A percentile compares a stretch with the other conserved stretches of the same genome.
These are phyloP conservation scores for Ischnura elegans DNA, from an alignment of 2,888 invertebrate species.

Conservation along the genomic window DNA sequence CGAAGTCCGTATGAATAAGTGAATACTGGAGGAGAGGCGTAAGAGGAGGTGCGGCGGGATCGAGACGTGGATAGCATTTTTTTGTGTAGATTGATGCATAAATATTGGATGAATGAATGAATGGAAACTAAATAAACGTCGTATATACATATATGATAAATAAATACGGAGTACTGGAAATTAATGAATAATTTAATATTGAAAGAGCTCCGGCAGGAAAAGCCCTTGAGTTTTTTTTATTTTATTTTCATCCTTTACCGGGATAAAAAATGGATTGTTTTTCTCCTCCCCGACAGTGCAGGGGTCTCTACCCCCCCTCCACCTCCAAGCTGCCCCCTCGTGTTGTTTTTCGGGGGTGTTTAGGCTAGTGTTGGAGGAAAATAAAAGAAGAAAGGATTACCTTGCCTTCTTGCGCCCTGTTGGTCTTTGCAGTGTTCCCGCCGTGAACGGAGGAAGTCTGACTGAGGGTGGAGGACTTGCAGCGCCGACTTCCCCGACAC, in stretches of 20 bases:
- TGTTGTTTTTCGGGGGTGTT: background rate
- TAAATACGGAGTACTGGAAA: constrained; percentile 64
- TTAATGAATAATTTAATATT: constrained; percentile 67
- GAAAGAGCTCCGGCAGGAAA: constrained; percentile 53
- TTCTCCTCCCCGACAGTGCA: background rate
- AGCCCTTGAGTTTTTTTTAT: constrained; percentile 42
- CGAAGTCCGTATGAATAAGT: constrained; percentile 62
- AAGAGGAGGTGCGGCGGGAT: background rate
- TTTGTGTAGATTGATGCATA: constrained; percentile 65
- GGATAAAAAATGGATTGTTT: constrained; percentile 39
- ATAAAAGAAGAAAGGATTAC: background rate
- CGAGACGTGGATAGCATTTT: constrained; percentile 10
- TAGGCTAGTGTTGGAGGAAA: background rate
- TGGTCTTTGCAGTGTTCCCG: constrained; percentile 19
- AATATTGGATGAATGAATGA: constrained; percentile 62
- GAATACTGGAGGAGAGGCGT: background rate
- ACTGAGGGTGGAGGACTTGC: too few species aligned
- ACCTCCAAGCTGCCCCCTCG: too few species aligned
- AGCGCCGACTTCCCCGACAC: background rate
- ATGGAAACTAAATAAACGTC: constrained; percentile 65
- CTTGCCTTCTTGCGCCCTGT: background rate
- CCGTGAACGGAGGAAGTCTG: too few species aligned
- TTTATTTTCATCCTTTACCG: background rate
- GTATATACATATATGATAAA: constrained; percentile 65
- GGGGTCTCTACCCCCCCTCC: background rate